phyloP scores from a whole-genome alignment of 2,797 vertebrate species.

The Tiaroga cobitis region DNA sequence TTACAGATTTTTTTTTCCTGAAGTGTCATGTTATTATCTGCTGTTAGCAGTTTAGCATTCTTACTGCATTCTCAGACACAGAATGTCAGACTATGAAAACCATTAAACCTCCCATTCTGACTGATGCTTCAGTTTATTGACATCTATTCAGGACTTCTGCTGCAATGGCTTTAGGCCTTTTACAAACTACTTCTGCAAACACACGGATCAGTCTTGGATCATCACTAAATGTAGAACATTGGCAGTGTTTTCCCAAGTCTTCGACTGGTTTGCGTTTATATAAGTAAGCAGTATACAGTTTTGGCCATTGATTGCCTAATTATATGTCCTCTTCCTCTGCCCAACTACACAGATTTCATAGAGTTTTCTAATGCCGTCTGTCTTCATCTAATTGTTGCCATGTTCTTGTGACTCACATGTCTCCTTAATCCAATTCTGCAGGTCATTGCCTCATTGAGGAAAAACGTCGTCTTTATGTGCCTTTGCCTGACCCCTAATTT shows the following conservation, averaged over 20 bases:
- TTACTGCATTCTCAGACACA: conserved; percentile 35
- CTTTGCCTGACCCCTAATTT: conserved; percentile 26
- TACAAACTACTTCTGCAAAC: not conserved
- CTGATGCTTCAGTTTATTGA: not conserved
- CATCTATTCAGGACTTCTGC: not conserved
- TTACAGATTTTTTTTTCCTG: not conserved
- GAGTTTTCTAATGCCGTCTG: conserved; percentile 27
- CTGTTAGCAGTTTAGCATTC: not conserved
- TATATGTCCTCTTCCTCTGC: not conserved
- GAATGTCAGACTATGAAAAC: not conserved
- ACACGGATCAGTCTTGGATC: not conserved
- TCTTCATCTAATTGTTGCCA: conserved; percentile 54
- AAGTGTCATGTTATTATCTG: not conserved
- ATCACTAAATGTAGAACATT: not conserved
- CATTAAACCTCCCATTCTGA: not conserved
- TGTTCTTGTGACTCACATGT: conserved; percentile 74
- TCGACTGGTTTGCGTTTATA: not conserved
- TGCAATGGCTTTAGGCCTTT: not conserved
- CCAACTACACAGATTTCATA: not conserved
- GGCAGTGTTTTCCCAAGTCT: not conserved
- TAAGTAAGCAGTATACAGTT: not conserved
- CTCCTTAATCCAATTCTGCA: conserved; percentile 72
- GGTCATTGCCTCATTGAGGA: conserved; percentile 67
- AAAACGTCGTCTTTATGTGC: conserved; percentile 6
- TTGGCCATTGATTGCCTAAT: conserved; percentile 8